These are phyloP conservation scores for Adelognathus sp. DNA, from an alignment of 2,888 invertebrate genomes.

Conservation along the genomic window DNA sequence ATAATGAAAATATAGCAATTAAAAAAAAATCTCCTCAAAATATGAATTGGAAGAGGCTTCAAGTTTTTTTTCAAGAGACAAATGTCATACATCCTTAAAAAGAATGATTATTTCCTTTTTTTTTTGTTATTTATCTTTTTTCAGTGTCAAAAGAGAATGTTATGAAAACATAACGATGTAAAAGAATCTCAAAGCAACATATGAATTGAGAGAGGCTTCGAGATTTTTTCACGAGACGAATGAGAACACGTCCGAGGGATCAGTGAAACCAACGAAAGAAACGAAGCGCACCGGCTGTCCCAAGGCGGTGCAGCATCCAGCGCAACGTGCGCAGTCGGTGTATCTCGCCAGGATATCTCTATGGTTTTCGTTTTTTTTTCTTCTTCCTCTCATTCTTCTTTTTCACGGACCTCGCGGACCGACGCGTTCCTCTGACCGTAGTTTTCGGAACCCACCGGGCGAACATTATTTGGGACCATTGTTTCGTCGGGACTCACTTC, in stretches of 20 bases:
- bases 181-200: slow-evolving; percentile 6
- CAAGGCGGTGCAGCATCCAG: slow-evolving; percentile 33
- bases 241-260: background rate
- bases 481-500: slow-evolving; percentile 41
- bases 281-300: slow-evolving; percentile 20
- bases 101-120: no score
- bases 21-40: no score
- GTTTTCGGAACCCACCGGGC: slow-evolving; percentile 37
- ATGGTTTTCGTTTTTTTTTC: slow-evolving; percentile 8
- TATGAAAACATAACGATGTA: background rate
- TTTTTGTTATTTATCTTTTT: no score
- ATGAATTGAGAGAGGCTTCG: slow-evolving; percentile 25
- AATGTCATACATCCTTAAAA: no score
- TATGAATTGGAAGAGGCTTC: no score
- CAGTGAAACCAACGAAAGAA: background rate
- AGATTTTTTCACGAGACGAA: background rate
- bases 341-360: slow-evolving; percentile 40
- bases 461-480: slow-evolving; percentile 52
- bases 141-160: no score
- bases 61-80: no score
- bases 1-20: no score
- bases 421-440: slow-evolving; percentile 24
- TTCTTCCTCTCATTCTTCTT: slow-evolving; percentile 1
- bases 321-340: slow-evolving; percentile 34
- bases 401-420: slow-evolving; percentile 2